These are phyloP conservation scores for Odontamblyopus lacepedii DNA, from an alignment of 2,797 vertebrate genomes.

Conservation along the genomic window DNA sequence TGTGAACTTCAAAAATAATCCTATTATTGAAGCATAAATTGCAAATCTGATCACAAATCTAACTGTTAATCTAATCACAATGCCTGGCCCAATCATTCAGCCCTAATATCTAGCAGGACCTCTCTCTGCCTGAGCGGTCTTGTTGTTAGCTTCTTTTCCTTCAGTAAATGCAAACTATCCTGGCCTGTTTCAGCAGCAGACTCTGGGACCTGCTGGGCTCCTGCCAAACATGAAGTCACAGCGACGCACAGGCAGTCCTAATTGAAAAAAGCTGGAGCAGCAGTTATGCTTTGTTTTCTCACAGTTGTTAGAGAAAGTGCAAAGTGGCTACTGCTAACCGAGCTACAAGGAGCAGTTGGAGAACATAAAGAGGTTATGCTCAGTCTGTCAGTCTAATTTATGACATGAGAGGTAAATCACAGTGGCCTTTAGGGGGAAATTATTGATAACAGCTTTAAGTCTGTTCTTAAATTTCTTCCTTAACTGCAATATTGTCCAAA, in stretches of 20 bases:
- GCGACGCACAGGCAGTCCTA: conserved; percentile 72
- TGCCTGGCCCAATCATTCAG: no score
- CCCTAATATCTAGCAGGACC: conserved; percentile 16
- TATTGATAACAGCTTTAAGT: background rate
- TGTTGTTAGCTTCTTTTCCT: conserved; percentile 72
- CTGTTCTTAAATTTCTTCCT: no score
- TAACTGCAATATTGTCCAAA: background rate
- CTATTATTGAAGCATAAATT: no score
- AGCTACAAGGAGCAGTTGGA: conserved; percentile 19
- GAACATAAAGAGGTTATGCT: background rate
- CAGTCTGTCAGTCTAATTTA: background rate
- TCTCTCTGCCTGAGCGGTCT: conserved; percentile 70
- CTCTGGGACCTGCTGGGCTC: conserved; percentile 80
- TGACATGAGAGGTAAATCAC: background rate
- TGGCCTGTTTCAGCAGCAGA: conserved; percentile 47
- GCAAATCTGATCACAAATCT: no score
- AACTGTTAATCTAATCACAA: no score
- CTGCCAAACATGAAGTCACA: conserved; percentile 88
- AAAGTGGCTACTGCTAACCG: conserved; percentile 36
- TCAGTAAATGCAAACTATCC: conserved; percentile 59
- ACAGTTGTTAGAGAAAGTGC: conserved; percentile 25
- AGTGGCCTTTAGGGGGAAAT: background rate
- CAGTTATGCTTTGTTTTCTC: conserved; percentile 42
- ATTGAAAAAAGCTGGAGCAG: conserved; percentile 85
- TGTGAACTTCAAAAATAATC: no score